These are phyloP conservation scores for Bradypodion pumilum DNA, from an alignment of 2,797 vertebrate species.

Conservation along the genomic window DNA sequence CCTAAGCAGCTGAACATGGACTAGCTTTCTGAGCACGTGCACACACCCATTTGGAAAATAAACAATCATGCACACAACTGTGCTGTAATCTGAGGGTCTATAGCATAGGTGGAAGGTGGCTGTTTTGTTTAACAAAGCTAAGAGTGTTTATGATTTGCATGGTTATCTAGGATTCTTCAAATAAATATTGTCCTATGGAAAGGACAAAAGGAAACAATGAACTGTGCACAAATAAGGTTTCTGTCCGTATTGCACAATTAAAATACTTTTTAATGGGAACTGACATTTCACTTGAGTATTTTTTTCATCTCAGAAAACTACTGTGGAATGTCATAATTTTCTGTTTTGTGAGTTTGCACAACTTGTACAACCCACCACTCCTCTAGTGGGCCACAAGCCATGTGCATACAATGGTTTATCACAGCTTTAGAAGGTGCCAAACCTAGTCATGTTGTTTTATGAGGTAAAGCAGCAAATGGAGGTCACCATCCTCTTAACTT, in stretches of 20 bases:
- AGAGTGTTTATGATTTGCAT: conserved; percentile 5
- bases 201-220: background rate
- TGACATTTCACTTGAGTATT: background rate
- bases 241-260: background rate
- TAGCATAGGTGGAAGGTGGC: background rate
- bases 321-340: background rate
- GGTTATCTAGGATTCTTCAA: background rate
- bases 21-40: background rate
- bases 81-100: background rate
- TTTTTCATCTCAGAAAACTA: background rate
- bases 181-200: conserved; percentile 1
- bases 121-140: conserved; percentile 22
- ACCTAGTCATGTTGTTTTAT: background rate
- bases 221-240: conserved; percentile 10
- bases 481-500: background rate
- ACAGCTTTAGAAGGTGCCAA: background rate
- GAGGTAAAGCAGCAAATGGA: background rate
- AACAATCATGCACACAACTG: background rate
- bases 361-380: background rate
- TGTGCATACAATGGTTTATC: background rate
- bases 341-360: background rate
- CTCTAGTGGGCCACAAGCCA: background rate
- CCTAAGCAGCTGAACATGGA: background rate
- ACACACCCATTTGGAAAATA: background rate
- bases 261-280: background rate